Conservation (phyloP, 2,113 vertebrate genomes). For the Engystomops pustulosus region DNA sequence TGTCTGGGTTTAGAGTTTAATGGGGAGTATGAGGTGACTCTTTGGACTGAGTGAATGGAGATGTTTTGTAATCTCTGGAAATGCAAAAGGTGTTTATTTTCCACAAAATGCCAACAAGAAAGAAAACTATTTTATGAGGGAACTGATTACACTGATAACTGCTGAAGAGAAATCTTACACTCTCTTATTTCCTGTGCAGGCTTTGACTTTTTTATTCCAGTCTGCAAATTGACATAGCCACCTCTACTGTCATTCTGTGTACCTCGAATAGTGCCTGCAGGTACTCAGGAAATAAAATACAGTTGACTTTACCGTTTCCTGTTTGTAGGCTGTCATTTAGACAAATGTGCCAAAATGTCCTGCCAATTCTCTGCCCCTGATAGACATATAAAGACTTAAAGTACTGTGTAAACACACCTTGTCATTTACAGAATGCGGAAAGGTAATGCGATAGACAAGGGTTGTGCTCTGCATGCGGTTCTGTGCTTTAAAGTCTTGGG, state of each 20-base stretch:
- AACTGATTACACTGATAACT: constrained; percentile 27
- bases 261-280: constrained; percentile 7
- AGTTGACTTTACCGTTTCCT: constrained; percentile 22
- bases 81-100: constrained; percentile 26
- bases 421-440: constrained; percentile 22
- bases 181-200: background rate
- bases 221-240: constrained; percentile 4
- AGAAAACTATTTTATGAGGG: background rate
- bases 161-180: background rate
- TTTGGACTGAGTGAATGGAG: constrained; percentile 5
- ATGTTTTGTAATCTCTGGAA: background rate
- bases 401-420: constrained; percentile 28
- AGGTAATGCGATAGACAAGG: constrained; percentile 25
- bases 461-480: constrained; percentile 24
- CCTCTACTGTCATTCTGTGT: background rate
- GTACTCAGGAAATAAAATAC: constrained; percentile 21
- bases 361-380: constrained; percentile 24
- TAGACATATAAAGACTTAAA: constrained; percentile 33
- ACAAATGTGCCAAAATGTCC: constrained; percentile 15
- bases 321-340: constrained; percentile 16
- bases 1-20: background rate
- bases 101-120: background rate
- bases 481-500: background rate
- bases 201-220: background rate
- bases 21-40: background rate